phyloP scores from a whole-genome alignment of 2,797 vertebrate genomes.

The Catamblyrhynchus diadema region DNA sequence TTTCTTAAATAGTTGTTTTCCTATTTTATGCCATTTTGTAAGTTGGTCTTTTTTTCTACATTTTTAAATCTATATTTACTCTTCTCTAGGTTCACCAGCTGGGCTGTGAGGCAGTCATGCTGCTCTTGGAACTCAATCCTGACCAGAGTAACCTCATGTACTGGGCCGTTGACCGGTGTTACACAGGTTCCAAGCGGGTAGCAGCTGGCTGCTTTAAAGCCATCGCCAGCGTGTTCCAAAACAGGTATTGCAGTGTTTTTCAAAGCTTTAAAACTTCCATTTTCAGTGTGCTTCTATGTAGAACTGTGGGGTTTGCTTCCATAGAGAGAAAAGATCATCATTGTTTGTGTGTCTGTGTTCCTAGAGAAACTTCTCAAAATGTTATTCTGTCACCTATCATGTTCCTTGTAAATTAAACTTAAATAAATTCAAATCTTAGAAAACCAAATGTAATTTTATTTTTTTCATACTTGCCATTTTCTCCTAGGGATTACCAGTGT shows the following conservation, averaged over 20 bases:
- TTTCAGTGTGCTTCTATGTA: background rate
- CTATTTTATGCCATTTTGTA: background rate
- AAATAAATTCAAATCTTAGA: background rate
- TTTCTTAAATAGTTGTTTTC: background rate
- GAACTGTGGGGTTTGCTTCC: background rate
- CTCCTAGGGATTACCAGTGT: slow-evolving; percentile 95
- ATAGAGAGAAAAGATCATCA: background rate
- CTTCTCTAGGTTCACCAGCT: slow-evolving; percentile 90
- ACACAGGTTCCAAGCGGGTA: slow-evolving; percentile 92
- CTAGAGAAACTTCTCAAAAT: background rate
- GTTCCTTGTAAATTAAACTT: background rate
- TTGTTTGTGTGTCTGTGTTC: background rate
- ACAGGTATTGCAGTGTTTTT: slow-evolving; percentile 80
- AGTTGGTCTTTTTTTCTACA: background rate
- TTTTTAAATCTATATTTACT: background rate
- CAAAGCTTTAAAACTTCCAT: background rate
- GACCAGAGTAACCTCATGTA: slow-evolving; percentile 99
- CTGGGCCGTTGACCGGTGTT: slow-evolving; percentile 98
- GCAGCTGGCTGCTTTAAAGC: slow-evolving; percentile 96
- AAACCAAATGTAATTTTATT: background rate
- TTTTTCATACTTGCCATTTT: slow-evolving; percentile 24
- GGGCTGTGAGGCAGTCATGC: slow-evolving; percentile 95
- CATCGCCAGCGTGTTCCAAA: slow-evolving; percentile 96
- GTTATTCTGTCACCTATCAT: background rate
- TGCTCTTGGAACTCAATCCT: slow-evolving; percentile 95